Evolutionary conservation across 2,113 vertebrate species (phyloP), one percentile per base, ranked within the genome.

Genomic region (Cichladusa arquata): DNA sequence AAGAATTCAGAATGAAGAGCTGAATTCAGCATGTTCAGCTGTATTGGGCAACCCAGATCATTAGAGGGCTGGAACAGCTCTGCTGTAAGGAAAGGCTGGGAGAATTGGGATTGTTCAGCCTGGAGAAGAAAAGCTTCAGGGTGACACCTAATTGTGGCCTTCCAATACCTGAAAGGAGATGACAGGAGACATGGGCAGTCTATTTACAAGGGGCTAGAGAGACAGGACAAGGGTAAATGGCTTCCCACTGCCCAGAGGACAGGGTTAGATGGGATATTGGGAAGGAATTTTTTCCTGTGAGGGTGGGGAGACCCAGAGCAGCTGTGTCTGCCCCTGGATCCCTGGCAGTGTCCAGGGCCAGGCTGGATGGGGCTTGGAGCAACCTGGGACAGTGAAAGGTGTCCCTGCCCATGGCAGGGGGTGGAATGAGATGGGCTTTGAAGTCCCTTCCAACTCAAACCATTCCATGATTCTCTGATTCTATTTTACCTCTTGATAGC

Each of bases 201-300:
- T 54, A 29, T 38, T 54, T 61, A n/a, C 14, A 62, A 70, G 12
- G 29, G n/a, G 6, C n/a, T 67, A 8, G 47, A 69, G 47, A 6
- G 31, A 48, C 40, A 42, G 56, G 29, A 48, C 20, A 19, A 54
- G 4, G 24, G 16, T 29, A 19, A 61, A 33, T 36, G 56, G 40
- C 48, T 82, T 77, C 31, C 11, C 12, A 54, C 12, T 77, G 48
- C 1, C 22, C 22, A 77, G 14, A 70, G 31, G 17, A 0, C 25
- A 23, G 20, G 22, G 25, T 0, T 61, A 1, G 47, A 33, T 76
- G 54, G 47, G 34, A 61, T 34, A 42, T 23, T 48, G 47, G 18
- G 40, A 34, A 76, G n/a, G 24, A 56, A 23, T 56, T 42, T 0
- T 34, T 83, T 0, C 5, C n/a, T 82, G 25, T 0, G 34, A 76